Evolutionary conservation across 2,888 invertebrate genomes (phyloP).

Genomic region (Torymus texanus): DNA sequence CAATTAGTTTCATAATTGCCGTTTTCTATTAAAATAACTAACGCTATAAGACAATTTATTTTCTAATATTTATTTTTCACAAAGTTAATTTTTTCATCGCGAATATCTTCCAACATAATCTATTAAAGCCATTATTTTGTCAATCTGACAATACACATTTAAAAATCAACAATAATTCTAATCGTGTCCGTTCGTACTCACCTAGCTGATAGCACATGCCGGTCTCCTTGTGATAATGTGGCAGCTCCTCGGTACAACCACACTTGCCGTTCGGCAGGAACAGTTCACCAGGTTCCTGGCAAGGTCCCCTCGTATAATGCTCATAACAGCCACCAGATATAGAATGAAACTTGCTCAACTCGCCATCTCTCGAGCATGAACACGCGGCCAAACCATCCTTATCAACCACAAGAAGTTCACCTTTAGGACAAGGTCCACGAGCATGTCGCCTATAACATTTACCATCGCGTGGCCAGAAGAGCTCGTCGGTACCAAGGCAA

Average conservation of each 20-base stretch:
- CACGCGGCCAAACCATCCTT: conserved; percentile 82
- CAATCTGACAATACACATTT: too few species aligned
- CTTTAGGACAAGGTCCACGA: conserved; percentile 86
- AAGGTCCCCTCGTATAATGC: conserved; percentile 88
- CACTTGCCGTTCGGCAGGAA: conserved; percentile 86
- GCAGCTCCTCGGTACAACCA: conserved; percentile 83
- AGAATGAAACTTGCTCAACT: conserved; percentile 78
- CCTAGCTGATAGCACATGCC: conserved; percentile 86
- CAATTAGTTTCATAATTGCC: too few species aligned
- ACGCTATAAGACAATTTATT: too few species aligned
- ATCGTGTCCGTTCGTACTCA: conserved; percentile 47
- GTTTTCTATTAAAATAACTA: too few species aligned
- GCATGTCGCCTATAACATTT: conserved; percentile 84
- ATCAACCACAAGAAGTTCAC: conserved; percentile 81
- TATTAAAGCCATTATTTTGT: too few species aligned
- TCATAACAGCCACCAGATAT: conserved; percentile 83
- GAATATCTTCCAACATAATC: too few species aligned
- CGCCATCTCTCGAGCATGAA: conserved; percentile 78
- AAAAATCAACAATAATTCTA: too few species aligned
- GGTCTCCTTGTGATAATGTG: conserved; percentile 84
- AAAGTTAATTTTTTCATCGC: too few species aligned
- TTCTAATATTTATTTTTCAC: too few species aligned
- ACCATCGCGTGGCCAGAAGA: conserved; percentile 87
- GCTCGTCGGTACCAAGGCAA: conserved; percentile 81
- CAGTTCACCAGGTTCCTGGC: conserved; percentile 84